Evolutionary conservation across 1,140 invertebrate species (phyloP), one percentile per base, ranked within the genome.

Genomic region (Drosophila mauritiana): DNA sequence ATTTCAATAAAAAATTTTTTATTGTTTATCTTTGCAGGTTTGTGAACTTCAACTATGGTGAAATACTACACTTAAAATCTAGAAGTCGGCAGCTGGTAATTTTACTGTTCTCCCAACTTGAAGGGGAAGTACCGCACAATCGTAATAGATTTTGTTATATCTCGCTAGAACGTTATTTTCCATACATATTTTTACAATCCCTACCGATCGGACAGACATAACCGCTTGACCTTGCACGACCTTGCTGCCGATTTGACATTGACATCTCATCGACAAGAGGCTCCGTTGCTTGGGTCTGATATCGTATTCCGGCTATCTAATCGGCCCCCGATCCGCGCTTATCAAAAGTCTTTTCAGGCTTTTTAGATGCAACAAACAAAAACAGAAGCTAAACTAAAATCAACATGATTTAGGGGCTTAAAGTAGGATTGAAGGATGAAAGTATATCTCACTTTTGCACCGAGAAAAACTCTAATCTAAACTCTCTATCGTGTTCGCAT

Each of bases 301-400:
- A 63, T 62, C 62, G 57, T 36, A 70, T 49, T 70, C 31, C 37
- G 20, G 12, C 43, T 72, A 72, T 70, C 68, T 72, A 70, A 72
- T 72, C 68, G 17, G 15, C 5, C 11, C 12, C 42, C 15, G 10
- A 31, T 48, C 45, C 55, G 22, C 22, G 37, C 58, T 61, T 61
- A 61, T 61, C 58, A 61, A 20, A 36, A 39, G 31, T n/a, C 52
- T 56, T 40, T 0, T 11, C 31, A 4, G 27, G 31, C 15, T 46
- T 59, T 59, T 22, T 10, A 31, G 53, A 58, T 62, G 59, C 59
- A 62, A 39, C 34, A 6, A 49, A 13, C n/a, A 15, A 15, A 42
- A 59, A 57, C 59, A 59, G 59, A 63, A 63, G 59, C 59, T 63
- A 63, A 59, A 11, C 59, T 13, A 58, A 40, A 40, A 22, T 17